Conservation (phyloP, 2,888 invertebrate species). For the Catocala sponsa region DNA sequence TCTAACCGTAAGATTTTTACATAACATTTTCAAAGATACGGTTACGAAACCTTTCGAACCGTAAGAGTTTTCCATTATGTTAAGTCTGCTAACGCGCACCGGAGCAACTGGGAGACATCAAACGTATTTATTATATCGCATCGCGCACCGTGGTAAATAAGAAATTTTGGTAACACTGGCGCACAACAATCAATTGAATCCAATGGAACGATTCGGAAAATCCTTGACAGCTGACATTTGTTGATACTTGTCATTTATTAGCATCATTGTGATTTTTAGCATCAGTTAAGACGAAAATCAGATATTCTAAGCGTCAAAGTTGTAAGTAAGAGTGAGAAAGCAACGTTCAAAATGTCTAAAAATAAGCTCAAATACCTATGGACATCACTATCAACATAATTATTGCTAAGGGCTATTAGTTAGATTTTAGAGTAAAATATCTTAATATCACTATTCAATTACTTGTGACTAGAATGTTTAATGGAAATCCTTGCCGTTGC, state of each 20-base stretch:
- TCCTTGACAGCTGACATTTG: slow-evolving; percentile 10
- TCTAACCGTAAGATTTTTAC: no score
- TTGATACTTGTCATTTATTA: background rate
- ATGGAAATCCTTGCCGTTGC: slow-evolving; percentile 65
- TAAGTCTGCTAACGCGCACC: no score
- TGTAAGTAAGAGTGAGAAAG: background rate
- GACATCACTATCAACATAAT: slow-evolving; percentile 25
- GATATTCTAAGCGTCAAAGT: background rate
- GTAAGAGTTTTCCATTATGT: no score
- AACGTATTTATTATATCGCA: no score
- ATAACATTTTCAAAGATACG: no score
- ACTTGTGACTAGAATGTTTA: slow-evolving; percentile 56
- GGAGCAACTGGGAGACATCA: no score
- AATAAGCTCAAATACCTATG: background rate
- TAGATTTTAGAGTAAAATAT: slow-evolving; percentile 5
- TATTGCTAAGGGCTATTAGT: slow-evolving; percentile 3
- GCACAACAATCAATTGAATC: no score
- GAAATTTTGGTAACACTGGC: no score
- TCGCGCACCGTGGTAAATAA: no score
- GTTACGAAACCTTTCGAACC: no score
- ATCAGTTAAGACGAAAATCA: background rate
- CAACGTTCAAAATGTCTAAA: background rate
- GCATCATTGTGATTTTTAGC: slow-evolving; percentile 5
- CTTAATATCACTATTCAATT: slow-evolving; percentile 1
- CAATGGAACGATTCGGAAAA: background rate